phyloP scores from a whole-genome alignment of 2,797 vertebrate species.

The Ataeniobius toweri region DNA sequence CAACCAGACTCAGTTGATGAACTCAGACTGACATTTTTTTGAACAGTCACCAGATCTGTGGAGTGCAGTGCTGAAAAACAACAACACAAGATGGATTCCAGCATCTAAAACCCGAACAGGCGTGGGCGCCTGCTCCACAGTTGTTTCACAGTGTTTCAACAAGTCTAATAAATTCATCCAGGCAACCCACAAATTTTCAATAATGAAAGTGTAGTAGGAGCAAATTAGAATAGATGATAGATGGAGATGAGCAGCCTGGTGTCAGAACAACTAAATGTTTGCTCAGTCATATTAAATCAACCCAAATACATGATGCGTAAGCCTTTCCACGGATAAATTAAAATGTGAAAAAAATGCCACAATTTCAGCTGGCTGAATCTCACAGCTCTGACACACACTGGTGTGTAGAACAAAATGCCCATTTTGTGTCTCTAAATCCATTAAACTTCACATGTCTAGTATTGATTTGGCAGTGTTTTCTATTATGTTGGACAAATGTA shows the following conservation, averaged over 20 bases:
- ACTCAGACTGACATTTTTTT: constrained; percentile 3
- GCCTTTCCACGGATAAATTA: constrained; percentile 9
- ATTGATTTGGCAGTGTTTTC: neutral
- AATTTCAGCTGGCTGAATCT: neutral
- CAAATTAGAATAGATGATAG: constrained; percentile 5
- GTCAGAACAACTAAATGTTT: neutral
- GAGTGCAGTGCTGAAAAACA: neutral
- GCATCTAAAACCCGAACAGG: neutral
- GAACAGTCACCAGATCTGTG: neutral
- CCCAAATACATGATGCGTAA: constrained; percentile 7
- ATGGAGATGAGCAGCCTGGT: constrained; percentile 3
- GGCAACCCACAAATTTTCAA: neutral
- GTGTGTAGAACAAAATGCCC: neutral
- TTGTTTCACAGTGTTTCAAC: constrained; percentile 8
- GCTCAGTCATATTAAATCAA: constrained; percentile 20
- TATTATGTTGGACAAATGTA: neutral
- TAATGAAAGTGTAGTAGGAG: neutral
- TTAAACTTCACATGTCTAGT: neutral
- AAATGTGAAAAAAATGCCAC: constrained; percentile 17
- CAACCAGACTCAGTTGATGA: neutral
- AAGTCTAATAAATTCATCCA: constrained; percentile 3
- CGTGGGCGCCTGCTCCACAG: neutral
- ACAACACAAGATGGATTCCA: neutral
- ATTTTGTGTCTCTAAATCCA: neutral
- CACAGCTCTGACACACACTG: constrained; percentile 10